phyloP scores from a whole-genome alignment of 2,888 invertebrate genomes.

The Allygus modestus region DNA sequence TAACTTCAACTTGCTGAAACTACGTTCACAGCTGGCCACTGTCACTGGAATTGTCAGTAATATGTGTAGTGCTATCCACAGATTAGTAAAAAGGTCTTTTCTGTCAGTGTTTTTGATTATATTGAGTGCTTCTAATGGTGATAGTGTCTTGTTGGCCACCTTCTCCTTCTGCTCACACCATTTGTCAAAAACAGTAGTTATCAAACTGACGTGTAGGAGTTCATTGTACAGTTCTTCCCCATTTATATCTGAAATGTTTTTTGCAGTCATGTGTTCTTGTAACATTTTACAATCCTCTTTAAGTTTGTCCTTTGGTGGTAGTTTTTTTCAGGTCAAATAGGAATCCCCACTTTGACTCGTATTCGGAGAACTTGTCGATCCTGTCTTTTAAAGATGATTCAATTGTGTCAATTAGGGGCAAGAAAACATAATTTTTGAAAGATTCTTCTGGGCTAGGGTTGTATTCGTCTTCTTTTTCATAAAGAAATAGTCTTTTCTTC shows the following conservation, averaged over 20 bases:
- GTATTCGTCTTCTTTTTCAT: neutral
- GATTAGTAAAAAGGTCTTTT: slow-evolving; percentile 1
- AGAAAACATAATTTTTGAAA: slow-evolving; percentile 21
- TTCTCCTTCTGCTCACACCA: neutral
- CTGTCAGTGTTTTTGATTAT: neutral
- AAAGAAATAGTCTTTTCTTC: neutral
- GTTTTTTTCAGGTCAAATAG: slow-evolving; percentile 16
- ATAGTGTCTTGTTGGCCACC: neutral
- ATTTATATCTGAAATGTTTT: neutral
- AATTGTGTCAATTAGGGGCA: neutral
- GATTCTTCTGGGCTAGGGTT: slow-evolving; percentile 11
- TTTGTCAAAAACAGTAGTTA: neutral
- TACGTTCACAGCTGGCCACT: slow-evolving; percentile 21
- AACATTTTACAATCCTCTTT: neutral
- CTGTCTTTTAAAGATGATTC: neutral
- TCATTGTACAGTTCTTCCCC: neutral
- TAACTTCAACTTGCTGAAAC: slow-evolving; percentile 8
- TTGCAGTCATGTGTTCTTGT: neutral
- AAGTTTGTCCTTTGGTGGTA: neutral
- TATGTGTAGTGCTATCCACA: neutral
- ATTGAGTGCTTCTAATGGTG: neutral
- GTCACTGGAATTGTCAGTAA: slow-evolving; percentile 33
- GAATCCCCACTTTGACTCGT: neutral
- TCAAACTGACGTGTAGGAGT: neutral
- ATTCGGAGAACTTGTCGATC: neutral